Conservation (phyloP, 1,140 invertebrate species). For the Polyergus mexicanus region DNA sequence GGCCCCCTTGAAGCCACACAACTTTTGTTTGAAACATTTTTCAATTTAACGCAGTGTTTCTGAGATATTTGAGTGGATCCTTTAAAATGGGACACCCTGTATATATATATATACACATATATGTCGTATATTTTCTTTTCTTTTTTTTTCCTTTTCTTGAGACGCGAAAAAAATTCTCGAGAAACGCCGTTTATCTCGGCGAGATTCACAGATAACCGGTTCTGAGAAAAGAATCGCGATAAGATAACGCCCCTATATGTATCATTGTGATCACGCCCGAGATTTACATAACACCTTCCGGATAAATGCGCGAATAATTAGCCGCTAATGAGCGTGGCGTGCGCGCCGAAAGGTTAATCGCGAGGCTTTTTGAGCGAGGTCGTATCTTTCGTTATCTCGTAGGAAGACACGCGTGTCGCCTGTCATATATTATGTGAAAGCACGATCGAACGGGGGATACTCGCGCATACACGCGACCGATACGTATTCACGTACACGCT, state of each 20-base stretch:
- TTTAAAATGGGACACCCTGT: too few relatives aligned
- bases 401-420: conserved; percentile 9
- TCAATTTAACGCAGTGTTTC: too few relatives aligned
- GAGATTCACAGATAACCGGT: conserved; percentile 32
- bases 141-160: background rate
- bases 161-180: background rate
- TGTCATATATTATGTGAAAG: conserved; percentile 32
- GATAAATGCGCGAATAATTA: conserved; percentile 25
- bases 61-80: too few relatives aligned
- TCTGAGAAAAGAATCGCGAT: conserved; percentile 35
- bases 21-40: too few relatives aligned
- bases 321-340: background rate
- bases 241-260: conserved; percentile 28
- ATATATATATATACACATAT: too few relatives aligned
- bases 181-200: conserved; percentile 30
- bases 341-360: conserved; percentile 40
- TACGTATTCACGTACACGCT: background rate
- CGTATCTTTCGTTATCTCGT: conserved; percentile 36
- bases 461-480: background rate
- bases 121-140: background rate
- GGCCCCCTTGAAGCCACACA: too few relatives aligned
- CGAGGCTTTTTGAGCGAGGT: conserved; percentile 3
- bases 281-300: conserved; percentile 41
- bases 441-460: conserved; percentile 36
- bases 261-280: conserved; percentile 33